Evolutionary conservation across 2,797 vertebrate species (phyloP).

Genomic region (Pithecia hirsuta): DNA sequence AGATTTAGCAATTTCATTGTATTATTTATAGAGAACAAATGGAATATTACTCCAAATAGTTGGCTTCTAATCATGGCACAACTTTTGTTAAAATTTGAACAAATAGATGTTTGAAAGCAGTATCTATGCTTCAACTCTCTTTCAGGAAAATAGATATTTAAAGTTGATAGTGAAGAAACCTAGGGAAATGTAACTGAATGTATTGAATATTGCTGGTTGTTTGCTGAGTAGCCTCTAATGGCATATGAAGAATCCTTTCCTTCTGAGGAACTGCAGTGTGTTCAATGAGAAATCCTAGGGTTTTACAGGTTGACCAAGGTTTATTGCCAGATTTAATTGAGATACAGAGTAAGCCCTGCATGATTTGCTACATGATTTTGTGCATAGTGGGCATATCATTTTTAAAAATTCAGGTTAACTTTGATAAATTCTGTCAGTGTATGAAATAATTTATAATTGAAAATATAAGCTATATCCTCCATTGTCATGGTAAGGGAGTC

Average conservation of each 20-base stretch:
- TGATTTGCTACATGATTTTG: neutral
- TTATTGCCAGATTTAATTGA: neutral
- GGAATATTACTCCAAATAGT: neutral
- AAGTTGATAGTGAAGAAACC: neutral
- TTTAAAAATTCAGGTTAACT: neutral
- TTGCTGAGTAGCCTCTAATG: neutral
- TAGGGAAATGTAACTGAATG: neutral
- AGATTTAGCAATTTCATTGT: neutral
- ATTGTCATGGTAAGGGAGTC: neutral
- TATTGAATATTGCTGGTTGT: neutral
- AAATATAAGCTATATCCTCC: neutral
- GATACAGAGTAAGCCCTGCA: neutral
- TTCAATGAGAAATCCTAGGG: neutral
- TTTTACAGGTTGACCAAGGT: neutral
- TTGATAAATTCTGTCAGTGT: neutral
- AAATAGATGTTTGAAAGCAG: slow-evolving; percentile 3
- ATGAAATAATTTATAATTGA: neutral
- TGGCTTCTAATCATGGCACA: neutral
- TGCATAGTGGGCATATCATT: neutral
- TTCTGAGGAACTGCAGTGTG: neutral
- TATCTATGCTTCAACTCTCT: neutral
- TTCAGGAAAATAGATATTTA: neutral
- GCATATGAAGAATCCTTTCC: neutral
- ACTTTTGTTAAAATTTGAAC: neutral
- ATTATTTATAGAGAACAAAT: neutral